Evolutionary conservation across 2,113 vertebrate genomes (phyloP).

Genomic region (Oxygymnocypris stewartii): DNA sequence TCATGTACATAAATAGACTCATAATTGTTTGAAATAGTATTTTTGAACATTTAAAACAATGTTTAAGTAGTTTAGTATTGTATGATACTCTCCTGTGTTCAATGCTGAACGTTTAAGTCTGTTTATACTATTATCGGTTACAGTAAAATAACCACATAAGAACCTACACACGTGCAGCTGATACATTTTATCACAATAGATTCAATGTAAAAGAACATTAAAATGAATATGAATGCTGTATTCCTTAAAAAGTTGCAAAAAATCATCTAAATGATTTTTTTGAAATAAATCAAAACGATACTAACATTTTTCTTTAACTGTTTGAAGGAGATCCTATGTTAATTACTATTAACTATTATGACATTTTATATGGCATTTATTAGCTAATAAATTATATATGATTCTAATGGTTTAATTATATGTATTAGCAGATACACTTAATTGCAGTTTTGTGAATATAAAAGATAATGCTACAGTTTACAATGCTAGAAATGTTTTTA

Average conservation of each 20-base stretch:
- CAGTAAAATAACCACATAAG: background rate
- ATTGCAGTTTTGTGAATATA: background rate
- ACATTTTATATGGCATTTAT: background rate
- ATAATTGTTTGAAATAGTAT: slow-evolving; percentile 1
- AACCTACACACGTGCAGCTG: background rate
- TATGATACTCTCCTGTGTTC: background rate
- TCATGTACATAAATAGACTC: background rate
- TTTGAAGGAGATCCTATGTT: background rate
- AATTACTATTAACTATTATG: background rate
- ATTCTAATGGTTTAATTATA: background rate
- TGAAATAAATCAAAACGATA: too few species aligned
- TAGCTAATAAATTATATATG: background rate
- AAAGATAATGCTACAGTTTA: background rate
- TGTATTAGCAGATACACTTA: background rate
- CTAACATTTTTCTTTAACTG: too few species aligned
- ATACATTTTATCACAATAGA: background rate
- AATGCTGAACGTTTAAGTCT: background rate
- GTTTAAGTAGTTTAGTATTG: background rate
- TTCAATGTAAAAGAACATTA: background rate
- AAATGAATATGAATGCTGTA: background rate
- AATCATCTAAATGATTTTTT: too few species aligned
- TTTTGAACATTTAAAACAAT: background rate
- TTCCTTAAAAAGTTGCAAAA: background rate
- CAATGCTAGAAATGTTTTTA: background rate
- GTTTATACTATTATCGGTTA: background rate